Evolutionary conservation across 64 coral and sea anemone species (phyloP), one percentile per base, ranked within the genome.

Genomic region (Montipora foliosa): DNA sequence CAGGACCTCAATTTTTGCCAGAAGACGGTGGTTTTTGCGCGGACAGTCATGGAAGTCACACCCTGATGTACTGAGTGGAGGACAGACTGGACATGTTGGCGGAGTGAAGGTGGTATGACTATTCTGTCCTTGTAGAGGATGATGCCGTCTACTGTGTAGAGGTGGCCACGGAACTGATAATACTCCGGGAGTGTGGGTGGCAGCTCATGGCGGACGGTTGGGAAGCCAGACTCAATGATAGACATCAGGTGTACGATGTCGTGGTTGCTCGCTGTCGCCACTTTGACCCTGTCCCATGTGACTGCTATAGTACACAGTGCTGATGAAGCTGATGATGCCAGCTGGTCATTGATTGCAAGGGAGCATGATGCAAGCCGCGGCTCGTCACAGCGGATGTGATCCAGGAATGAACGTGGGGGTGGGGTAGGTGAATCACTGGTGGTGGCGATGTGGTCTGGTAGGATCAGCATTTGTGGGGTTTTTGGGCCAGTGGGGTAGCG

Each of bases 41-140:
- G 50, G 47, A 37, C 83, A 4, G 74, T 93, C 51, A 53, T 53
- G 51, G 51, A 53, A 8, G 51, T 53, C 5, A 53, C 83, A 88
- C 90, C 90, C 59, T 92, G 70, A 24, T 92, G 90, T 49, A 78
- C 89, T 12, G 89, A 91, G 37, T 85, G 80, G 44, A 92, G 53
- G 16, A 49, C 70, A 2, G 46, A 12, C 77, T 48, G 22, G 87
- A 55, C 9, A 9, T 55, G 52, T 9, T 55, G 52, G 5, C 2
- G 52, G 52, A 55, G 52, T 55, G 52, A 78, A 16, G 87, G 48
- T 76, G 87, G 68, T 52, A 88, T 75, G 66, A 88, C 67, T 24
- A 74, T 73, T 29, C n/a, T 44, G 48, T 88, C 17, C 29, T 84
- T 84, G 58, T 84, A 67, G 17, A 90, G 10, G 74, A 90, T 90